These are phyloP conservation scores for Pitta sordida DNA, from an alignment of 2,113 vertebrate species.

Conservation along the genomic window DNA sequence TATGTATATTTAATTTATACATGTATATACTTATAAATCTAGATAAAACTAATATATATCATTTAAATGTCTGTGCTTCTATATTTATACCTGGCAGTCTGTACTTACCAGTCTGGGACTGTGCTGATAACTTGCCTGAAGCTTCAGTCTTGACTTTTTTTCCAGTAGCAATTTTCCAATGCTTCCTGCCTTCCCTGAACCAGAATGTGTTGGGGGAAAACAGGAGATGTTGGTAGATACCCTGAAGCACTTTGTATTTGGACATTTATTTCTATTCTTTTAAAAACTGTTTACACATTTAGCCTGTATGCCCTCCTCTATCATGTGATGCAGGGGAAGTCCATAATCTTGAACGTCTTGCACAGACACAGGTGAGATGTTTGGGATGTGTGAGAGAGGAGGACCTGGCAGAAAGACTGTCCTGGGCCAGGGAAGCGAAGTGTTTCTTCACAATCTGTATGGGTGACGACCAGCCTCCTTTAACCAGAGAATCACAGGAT, in stretches of 20 bases:
- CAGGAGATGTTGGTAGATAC: not conserved
- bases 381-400: not conserved
- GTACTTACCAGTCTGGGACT: not conserved
- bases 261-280: not conserved
- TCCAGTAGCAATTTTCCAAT: not conserved
- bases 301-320: not conserved
- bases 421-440: not conserved
- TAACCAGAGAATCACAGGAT: not conserved
- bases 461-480: not conserved
- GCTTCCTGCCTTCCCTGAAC: not conserved
- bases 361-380: not conserved
- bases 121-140: not conserved
- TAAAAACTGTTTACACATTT: not conserved
- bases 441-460: not conserved
- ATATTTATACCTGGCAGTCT: not conserved
- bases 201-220: not conserved
- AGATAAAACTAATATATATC: not conserved
- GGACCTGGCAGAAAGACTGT: not conserved
- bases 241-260: not conserved
- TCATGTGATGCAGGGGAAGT: not conserved
- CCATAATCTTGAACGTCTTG: not conserved
- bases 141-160: not conserved
- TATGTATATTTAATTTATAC: not conserved
- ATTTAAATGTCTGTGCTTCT: not conserved
- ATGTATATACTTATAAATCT: not conserved